A percentile compares a stretch with the other conserved stretches of the same genome.
phyloP scores from a whole-genome alignment of 2,888 invertebrate species.

The Aporophyla lueneburgensis region DNA sequence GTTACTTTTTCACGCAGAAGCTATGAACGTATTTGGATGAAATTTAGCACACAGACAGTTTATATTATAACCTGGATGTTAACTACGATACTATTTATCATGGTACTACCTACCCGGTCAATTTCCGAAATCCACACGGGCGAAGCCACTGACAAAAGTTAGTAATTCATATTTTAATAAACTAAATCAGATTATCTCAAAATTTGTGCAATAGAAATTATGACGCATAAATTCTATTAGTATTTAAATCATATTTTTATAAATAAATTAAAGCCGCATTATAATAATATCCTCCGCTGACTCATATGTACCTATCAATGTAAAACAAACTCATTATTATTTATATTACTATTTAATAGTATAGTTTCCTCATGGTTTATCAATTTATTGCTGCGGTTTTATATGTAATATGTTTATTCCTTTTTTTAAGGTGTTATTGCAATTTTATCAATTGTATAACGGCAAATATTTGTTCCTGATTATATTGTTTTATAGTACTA shows the following conservation, averaged over 20 bases:
- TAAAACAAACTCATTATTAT: conserved; percentile 23
- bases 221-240: conserved; percentile 14
- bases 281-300: conserved; percentile 13
- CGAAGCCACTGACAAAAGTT: no score
- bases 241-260: conserved; percentile 28
- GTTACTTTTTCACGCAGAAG: no score
- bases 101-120: no score
- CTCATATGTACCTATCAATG: conserved; percentile 26
- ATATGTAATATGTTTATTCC: neutral
- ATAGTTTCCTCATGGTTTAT: conserved; percentile 40
- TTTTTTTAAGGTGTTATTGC: conserved; percentile 2
- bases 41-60: no score
- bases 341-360: conserved; percentile 9
- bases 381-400: conserved; percentile 48
- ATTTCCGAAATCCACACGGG: no score
- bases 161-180: neutral
- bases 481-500: neutral
- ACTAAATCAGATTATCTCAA: neutral
- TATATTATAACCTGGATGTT: no score
- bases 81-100: no score
- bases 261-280: conserved; percentile 12
- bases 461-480: neutral
- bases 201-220: neutral
- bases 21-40: no score
- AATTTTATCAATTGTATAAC: conserved; percentile 10